These are phyloP conservation scores for Corythoichthys haematopterus DNA, from an alignment of 2,113 vertebrate genomes.

Conservation along the genomic window DNA sequence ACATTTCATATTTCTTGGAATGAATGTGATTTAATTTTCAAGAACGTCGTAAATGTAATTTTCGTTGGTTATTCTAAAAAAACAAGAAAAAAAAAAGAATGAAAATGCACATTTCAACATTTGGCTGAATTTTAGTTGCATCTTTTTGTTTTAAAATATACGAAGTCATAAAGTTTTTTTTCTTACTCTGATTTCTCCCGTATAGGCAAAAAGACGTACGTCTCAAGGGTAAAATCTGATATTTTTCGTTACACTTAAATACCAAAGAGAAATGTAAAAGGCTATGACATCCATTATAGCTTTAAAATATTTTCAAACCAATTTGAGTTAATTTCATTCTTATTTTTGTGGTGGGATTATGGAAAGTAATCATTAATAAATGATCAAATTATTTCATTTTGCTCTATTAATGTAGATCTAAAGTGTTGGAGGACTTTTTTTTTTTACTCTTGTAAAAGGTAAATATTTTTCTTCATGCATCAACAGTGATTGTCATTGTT, in stretches of 20 bases:
- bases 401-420: neutral
- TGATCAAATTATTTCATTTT: neutral
- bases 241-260: neutral
- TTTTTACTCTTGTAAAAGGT: neutral
- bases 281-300: neutral
- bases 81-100: neutral
- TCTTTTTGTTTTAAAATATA: neutral
- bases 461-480: neutral
- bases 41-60: neutral
- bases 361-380: neutral
- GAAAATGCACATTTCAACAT: neutral
- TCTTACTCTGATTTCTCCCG: neutral
- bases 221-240: neutral
- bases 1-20: neutral
- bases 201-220: neutral
- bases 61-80: neutral
- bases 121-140: neutral
- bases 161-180: neutral
- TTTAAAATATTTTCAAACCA: neutral
- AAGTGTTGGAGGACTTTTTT: neutral
- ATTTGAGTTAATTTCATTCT: neutral
- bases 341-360: too few relatives aligned
- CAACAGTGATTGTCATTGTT: constrained; percentile 25
- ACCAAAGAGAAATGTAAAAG: neutral
- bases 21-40: neutral